These are phyloP conservation scores for Gymnocheta viridis DNA, from an alignment of 2,888 invertebrate genomes.

Conservation along the genomic window DNA sequence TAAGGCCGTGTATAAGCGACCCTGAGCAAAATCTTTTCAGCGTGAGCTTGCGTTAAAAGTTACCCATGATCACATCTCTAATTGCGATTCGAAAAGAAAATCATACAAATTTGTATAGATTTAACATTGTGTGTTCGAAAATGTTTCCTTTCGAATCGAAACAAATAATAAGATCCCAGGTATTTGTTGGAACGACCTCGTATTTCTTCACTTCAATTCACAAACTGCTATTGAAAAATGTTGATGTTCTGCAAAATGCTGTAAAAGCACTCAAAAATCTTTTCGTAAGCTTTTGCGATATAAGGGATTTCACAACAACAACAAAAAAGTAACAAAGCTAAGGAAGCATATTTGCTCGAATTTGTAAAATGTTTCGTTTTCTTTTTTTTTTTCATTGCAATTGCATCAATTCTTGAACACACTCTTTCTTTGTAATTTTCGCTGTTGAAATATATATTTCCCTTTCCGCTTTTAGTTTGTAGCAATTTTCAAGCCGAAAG, in stretches of 20 bases:
- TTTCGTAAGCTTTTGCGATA: neutral
- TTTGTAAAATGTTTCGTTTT: neutral
- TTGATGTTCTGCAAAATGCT: neutral
- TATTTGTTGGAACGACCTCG: no score
- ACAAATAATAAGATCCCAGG: no score
- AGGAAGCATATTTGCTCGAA: neutral
- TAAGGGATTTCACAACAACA: neutral
- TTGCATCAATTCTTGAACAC: neutral
- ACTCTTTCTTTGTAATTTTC: neutral
- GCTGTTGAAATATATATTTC: neutral
- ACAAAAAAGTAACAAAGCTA: neutral
- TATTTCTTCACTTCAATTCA: neutral
- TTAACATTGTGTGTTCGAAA: no score
- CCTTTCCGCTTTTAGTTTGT: slow-evolving; percentile 26
- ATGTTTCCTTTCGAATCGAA: no score
- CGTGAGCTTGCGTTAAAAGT: no score
- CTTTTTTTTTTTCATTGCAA: neutral
- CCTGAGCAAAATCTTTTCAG: no score
- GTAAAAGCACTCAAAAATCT: neutral
- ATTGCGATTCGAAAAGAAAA: no score
- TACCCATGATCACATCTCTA: no score
- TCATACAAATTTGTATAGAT: no score
- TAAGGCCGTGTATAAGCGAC: no score
- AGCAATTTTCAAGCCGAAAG: slow-evolving; percentile 1
- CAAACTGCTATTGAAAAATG: neutral